phyloP scores from a whole-genome alignment of 2,797 vertebrate species.

The Pseudocheirus occidentalis region DNA sequence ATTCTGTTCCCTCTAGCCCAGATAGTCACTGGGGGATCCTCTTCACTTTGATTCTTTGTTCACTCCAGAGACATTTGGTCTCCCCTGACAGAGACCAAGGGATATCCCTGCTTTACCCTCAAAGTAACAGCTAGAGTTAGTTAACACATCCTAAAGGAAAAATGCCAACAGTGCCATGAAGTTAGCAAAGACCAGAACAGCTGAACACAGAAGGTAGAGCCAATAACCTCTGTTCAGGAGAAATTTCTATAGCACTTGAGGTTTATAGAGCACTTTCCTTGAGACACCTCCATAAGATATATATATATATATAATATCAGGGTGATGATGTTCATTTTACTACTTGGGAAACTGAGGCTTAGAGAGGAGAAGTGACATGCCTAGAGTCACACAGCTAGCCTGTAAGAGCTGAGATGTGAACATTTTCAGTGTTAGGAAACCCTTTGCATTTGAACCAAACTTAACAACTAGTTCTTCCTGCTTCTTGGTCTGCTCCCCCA shows the following conservation, averaged over 20 bases:
- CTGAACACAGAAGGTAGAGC: background rate
- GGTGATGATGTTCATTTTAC: background rate
- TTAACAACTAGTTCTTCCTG: background rate
- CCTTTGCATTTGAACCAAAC: background rate
- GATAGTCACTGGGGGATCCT: slow-evolving; percentile 43
- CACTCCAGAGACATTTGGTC: slow-evolving; percentile 63
- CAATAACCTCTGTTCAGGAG: background rate
- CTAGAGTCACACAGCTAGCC: background rate
- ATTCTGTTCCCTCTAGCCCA: slow-evolving; percentile 57
- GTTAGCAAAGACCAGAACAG: background rate
- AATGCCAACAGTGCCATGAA: background rate
- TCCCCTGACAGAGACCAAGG: slow-evolving; percentile 63
- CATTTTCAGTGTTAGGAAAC: background rate
- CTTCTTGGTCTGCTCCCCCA: background rate
- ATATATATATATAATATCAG: background rate
- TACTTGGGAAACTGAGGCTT: background rate
- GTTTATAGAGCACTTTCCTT: background rate
- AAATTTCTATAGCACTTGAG: background rate
- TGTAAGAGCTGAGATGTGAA: background rate
- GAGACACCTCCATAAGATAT: background rate
- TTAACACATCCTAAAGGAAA: background rate
- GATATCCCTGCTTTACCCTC: slow-evolving; percentile 59
- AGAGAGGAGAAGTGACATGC: too few relatives aligned
- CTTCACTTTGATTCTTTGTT: slow-evolving; percentile 67
- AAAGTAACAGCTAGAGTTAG: slow-evolving; percentile 63